phyloP scores from a whole-genome alignment of 2,797 vertebrate species.

The Chloroceryle inda region DNA sequence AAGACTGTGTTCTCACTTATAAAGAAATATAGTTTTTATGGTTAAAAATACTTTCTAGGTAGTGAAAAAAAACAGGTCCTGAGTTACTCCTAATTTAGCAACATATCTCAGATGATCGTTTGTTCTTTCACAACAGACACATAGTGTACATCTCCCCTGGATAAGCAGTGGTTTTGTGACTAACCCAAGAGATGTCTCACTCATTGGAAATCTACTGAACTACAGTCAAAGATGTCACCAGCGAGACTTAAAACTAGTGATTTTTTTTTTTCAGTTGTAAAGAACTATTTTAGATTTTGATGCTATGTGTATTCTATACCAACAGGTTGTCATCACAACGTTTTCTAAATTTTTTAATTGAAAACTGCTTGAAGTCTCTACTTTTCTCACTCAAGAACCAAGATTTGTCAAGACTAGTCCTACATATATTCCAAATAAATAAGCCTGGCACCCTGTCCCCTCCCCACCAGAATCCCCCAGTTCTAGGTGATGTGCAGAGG shows the following conservation, averaged over 20 bases:
- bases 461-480: not conserved
- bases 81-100: not conserved
- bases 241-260: not conserved
- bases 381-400: not conserved
- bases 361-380: not conserved
- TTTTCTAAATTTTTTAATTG: not conserved
- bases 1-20: not conserved
- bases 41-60: not conserved
- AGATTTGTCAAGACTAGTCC: not conserved
- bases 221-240: not conserved
- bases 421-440: not conserved
- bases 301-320: not conserved
- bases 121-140: not conserved
- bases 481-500: not conserved
- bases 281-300: not conserved
- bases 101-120: not conserved
- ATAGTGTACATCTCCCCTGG: not conserved
- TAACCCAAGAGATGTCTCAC: not conserved
- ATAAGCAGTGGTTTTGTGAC: not conserved
- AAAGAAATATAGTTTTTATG: not conserved
- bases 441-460: not conserved
- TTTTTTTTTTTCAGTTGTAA: not conserved
- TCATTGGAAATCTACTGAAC: not conserved
- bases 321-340: not conserved
- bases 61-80: not conserved